These are phyloP conservation scores for Heliconius hewitsoni DNA, from an alignment of 1,140 invertebrate species.

Conservation along the genomic window DNA sequence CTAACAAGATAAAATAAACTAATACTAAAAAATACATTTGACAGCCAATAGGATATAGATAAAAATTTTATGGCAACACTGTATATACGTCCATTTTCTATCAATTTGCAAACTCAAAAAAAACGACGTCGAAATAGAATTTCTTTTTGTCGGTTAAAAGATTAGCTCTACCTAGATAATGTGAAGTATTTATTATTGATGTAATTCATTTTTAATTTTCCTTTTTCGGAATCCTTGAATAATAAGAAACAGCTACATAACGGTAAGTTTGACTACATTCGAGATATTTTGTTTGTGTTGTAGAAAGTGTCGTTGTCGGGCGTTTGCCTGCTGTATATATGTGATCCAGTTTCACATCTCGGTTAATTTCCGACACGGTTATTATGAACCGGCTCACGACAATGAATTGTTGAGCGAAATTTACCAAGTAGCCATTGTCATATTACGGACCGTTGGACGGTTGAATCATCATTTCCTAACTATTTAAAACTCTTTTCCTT, in stretches of 20 bases:
- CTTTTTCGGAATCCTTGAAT: slow-evolving; percentile 40
- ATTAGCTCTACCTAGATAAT: slow-evolving; percentile 64
- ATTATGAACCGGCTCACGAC: slow-evolving; percentile 61
- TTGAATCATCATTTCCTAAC: slow-evolving; percentile 59
- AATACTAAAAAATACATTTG: background rate
- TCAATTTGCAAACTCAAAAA: slow-evolving; percentile 75
- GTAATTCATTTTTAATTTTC: slow-evolving; percentile 52
- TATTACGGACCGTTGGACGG: slow-evolving; percentile 37
- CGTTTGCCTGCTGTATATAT: slow-evolving; percentile 50
- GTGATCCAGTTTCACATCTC: slow-evolving; percentile 71
- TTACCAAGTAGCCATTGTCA: slow-evolving; percentile 30
- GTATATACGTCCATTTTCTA: slow-evolving; percentile 69
- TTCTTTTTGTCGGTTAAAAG: slow-evolving; percentile 67
- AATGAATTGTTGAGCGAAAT: slow-evolving; percentile 55
- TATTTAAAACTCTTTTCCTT: background rate
- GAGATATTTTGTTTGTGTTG: slow-evolving; percentile 72
- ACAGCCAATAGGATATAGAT: background rate
- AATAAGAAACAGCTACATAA: slow-evolving; percentile 46
- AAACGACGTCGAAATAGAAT: slow-evolving; percentile 73
- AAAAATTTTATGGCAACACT: slow-evolving; percentile 52
- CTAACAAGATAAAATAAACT: background rate
- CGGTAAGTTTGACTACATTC: slow-evolving; percentile 70
- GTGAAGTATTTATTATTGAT: slow-evolving; percentile 51
- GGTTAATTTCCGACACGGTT: slow-evolving; percentile 56
- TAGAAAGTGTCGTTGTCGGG: slow-evolving; percentile 72